These are phyloP conservation scores for Tipula unca DNA, from an alignment of 2,888 invertebrate species.

Conservation along the genomic window DNA sequence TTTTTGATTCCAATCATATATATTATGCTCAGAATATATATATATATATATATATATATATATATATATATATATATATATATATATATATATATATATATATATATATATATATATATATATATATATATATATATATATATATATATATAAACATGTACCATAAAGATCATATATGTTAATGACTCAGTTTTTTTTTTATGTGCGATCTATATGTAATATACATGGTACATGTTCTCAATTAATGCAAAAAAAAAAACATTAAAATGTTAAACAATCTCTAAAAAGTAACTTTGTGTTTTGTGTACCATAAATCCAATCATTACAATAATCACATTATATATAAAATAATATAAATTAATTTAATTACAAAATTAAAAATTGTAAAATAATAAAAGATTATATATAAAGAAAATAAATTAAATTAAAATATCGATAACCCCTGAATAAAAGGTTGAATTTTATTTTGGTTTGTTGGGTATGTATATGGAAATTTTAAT, in stretches of 20 bases:
- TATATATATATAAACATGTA: too few species aligned
- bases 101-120: too few species aligned
- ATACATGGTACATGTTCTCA: background rate
- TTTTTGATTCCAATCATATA: background rate
- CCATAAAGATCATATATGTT: background rate
- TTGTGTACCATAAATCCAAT: background rate
- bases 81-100: too few species aligned
- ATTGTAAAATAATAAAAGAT: background rate
- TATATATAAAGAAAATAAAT: background rate
- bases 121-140: too few species aligned
- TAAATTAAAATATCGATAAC: background rate
- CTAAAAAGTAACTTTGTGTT: background rate
- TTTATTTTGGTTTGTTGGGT: background rate
- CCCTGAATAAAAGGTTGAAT: background rate
- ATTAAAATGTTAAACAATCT: background rate
- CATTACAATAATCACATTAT: background rate
- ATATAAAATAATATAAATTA: background rate
- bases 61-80: too few species aligned
- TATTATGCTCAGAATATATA: background rate
- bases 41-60: too few species aligned
- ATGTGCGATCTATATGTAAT: background rate
- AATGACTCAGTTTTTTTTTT: background rate
- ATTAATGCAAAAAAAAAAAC: background rate
- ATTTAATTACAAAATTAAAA: background rate
- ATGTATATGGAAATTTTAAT: background rate